Percentiles rank a stretch among this genome's conserved stretches.
These are phyloP conservation scores for Zaprionus ghesquierei DNA, from an alignment of 1,140 invertebrate species.

Conservation along the genomic window DNA sequence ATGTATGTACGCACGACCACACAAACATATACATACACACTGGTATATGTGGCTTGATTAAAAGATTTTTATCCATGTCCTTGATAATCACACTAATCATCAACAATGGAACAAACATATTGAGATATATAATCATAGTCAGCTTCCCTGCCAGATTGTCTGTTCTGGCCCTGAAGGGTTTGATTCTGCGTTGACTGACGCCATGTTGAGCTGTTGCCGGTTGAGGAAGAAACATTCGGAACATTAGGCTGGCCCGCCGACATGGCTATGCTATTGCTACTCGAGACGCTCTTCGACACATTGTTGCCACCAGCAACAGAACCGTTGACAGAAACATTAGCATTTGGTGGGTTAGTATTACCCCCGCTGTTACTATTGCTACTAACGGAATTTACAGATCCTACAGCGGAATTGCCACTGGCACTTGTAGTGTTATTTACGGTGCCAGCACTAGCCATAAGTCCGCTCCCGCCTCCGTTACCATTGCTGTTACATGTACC, in stretches of 20 bases:
- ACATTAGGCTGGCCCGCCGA: conserved; percentile 27
- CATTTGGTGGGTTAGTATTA: conserved; percentile 8
- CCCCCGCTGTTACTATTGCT: conserved; percentile 21
- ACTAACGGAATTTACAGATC: conserved; percentile 26
- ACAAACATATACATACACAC: not conserved
- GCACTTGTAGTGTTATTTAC: conserved; percentile 13
- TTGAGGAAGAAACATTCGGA: conserved; percentile 25
- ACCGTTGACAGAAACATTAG: conserved; percentile 31
- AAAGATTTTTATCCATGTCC: conserved; percentile 40
- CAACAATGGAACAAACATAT: conserved; percentile 82
- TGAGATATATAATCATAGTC: conserved; percentile 82
- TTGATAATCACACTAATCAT: conserved; percentile 62
- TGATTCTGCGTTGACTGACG: conserved; percentile 70
- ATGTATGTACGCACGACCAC: conserved; percentile 38
- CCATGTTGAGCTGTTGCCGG: conserved; percentile 64
- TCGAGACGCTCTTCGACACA: conserved; percentile 16
- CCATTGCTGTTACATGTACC: conserved; percentile 37
- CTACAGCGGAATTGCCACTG: conserved; percentile 20
- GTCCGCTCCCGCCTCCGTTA: conserved; percentile 29
- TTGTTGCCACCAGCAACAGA: conserved; percentile 21
- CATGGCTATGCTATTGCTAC: conserved; percentile 38
- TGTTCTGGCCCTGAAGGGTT: conserved; percentile 62
- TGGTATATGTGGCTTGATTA: conserved; percentile 8
- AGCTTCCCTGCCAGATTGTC: conserved; percentile 73
- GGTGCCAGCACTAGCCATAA: conserved; percentile 15